Conservation (phyloP, 1,140 invertebrate species). For the Vollenhovia emeryi region DNA sequence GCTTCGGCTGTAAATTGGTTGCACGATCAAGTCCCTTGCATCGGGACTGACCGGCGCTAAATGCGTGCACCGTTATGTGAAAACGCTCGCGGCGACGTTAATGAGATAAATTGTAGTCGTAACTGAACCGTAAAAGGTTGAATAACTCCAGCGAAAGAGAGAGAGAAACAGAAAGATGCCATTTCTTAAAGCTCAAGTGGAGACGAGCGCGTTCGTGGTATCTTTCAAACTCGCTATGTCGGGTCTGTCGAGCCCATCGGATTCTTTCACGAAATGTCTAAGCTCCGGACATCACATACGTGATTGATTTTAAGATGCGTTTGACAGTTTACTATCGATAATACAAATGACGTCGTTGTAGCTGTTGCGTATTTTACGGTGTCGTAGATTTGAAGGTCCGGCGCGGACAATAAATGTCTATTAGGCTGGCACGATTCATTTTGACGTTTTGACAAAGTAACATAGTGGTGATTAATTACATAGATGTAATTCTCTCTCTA, state of each 20-base stretch:
- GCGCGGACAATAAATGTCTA: constrained; percentile 1
- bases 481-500: constrained; percentile 3
- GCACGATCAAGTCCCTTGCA: background rate
- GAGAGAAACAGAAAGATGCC: background rate
- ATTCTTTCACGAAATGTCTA: background rate
- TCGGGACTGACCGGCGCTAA: constrained; percentile 4
- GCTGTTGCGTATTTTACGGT: background rate
- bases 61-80: constrained; percentile 59
- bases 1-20: background rate
- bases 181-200: background rate
- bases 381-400: background rate
- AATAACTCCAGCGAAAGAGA: constrained; percentile 52
- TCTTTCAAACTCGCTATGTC: background rate
- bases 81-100: constrained; percentile 62
- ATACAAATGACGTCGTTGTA: background rate
- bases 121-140: constrained; percentile 54
- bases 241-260: background rate
- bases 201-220: background rate
- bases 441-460: background rate
- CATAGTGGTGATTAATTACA: background rate
- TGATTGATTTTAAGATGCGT: background rate
- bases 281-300: background rate
- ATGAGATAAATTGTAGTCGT: constrained; percentile 63
- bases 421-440: background rate
- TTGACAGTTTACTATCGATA: background rate